A percentile compares a stretch with the other conserved stretches of the same genome.
These are phyloP conservation scores for Oscarella lobularis DNA, from an alignment of 37 sponge, comb jelly and placozoan genomes.

Conservation along the genomic window DNA sequence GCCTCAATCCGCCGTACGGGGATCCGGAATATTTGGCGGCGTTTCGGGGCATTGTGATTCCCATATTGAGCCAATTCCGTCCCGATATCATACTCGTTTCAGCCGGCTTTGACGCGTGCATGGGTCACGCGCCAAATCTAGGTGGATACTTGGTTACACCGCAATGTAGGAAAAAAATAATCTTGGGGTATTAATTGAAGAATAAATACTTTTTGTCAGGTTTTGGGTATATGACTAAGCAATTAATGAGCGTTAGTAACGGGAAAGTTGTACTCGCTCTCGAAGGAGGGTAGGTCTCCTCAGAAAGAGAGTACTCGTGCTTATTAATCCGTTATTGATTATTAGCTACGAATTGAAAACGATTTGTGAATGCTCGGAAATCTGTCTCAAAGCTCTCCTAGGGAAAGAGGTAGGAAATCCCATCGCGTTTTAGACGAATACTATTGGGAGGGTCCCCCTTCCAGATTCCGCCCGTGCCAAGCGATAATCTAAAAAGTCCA, in stretches of 20 bases:
- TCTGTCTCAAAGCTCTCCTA: slow-evolving; percentile 61
- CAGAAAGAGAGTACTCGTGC: no score
- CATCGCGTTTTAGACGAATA: no score
- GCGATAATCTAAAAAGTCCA: neutral
- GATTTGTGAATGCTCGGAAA: slow-evolving; percentile 68
- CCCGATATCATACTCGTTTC: slow-evolving; percentile 84
- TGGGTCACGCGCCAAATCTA: slow-evolving; percentile 60
- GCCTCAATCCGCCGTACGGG: slow-evolving; percentile 18
- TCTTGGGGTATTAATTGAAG: slow-evolving; percentile 5
- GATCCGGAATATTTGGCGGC: slow-evolving; percentile 88
- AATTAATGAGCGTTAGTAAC: slow-evolving; percentile 63
- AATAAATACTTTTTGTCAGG: slow-evolving; percentile 28
- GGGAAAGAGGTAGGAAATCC: slow-evolving; percentile 36
- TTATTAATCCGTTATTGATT: slow-evolving; percentile 42
- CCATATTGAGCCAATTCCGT: slow-evolving; percentile 41
- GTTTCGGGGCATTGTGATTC: slow-evolving; percentile 73
- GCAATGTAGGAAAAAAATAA: slow-evolving; percentile 33
- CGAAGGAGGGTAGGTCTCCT: slow-evolving; percentile 83
- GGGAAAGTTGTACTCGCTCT: slow-evolving; percentile 76
- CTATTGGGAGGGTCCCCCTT: no score
- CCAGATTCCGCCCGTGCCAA: neutral
- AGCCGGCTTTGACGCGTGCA: slow-evolving; percentile 85
- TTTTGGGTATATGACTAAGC: slow-evolving; percentile 61
- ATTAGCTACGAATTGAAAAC: slow-evolving; percentile 64
- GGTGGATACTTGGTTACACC: slow-evolving; percentile 80